Evolutionary conservation across 2,797 vertebrate genomes (phyloP).

Genomic region (Pseudochaenichthys georgianus): DNA sequence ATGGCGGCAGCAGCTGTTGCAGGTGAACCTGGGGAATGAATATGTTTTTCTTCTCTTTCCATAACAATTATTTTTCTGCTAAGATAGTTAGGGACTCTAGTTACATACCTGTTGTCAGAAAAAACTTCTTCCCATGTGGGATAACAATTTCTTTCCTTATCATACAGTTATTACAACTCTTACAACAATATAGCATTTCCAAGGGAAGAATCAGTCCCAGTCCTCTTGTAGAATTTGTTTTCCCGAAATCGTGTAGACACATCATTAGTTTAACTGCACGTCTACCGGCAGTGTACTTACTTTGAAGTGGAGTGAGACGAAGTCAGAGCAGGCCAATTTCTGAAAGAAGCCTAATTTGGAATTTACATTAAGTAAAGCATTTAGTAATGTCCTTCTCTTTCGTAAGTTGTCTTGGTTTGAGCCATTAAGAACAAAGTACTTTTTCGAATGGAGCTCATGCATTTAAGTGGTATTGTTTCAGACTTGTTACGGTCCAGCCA

Average conservation of each 20-base stretch:
- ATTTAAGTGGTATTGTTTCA: constrained; percentile 24
- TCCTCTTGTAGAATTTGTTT: neutral
- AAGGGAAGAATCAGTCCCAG: neutral
- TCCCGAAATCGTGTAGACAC: neutral
- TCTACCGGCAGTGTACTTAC: neutral
- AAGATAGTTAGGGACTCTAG: constrained; percentile 38
- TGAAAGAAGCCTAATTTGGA: constrained; percentile 9
- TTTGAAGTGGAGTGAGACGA: neutral
- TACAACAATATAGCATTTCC: neutral
- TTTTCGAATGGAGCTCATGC: constrained; percentile 43
- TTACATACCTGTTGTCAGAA: constrained; percentile 37
- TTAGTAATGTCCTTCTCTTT: constrained; percentile 4
- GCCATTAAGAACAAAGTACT: constrained; percentile 14
- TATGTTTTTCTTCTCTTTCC: constrained; percentile 26
- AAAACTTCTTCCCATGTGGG: constrained; percentile 30
- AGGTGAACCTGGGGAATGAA: constrained; percentile 74
- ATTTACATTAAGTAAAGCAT: constrained; percentile 5
- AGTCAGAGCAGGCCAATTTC: neutral
- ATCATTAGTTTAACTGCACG: neutral
- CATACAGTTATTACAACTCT: constrained; percentile 14
- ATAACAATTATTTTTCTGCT: constrained; percentile 33
- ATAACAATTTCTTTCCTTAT: constrained; percentile 28
- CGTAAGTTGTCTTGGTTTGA: constrained; percentile 4
- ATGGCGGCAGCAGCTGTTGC: constrained; percentile 81
- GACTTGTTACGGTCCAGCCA: constrained; percentile 14